phyloP scores from a whole-genome alignment of 2,888 invertebrate species.

The Gonocerus acuteangulatus region DNA sequence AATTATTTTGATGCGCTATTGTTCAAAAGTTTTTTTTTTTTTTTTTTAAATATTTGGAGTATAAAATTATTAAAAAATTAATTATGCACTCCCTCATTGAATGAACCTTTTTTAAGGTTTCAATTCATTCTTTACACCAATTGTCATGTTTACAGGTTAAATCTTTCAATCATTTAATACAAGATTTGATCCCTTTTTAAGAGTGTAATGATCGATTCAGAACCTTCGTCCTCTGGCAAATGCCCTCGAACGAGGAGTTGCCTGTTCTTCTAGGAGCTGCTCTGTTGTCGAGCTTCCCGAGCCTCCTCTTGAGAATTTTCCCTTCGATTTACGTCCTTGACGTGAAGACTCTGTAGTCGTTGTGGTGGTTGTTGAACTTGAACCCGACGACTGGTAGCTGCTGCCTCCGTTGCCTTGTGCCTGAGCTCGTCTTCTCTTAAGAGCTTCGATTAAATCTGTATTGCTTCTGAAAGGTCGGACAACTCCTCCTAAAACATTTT shows the following conservation, averaged over 20 bases:
- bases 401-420: slow-evolving; percentile 25
- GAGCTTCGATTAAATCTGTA: slow-evolving; percentile 38
- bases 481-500: slow-evolving; percentile 31
- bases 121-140: too few relatives aligned
- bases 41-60: too few relatives aligned
- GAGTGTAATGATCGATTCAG: neutral
- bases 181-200: too few relatives aligned
- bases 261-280: slow-evolving; percentile 28
- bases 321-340: slow-evolving; percentile 21
- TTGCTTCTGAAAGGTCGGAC: slow-evolving; percentile 39
- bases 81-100: too few relatives aligned
- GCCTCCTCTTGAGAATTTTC: slow-evolving; percentile 28
- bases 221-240: slow-evolving; percentile 34
- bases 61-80: too few relatives aligned
- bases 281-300: slow-evolving; percentile 17
- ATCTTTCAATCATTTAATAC: too few relatives aligned
- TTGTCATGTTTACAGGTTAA: too few relatives aligned
- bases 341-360: slow-evolving; percentile 14
- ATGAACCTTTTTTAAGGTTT: too few relatives aligned
- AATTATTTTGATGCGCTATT: too few relatives aligned
- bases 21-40: too few relatives aligned
- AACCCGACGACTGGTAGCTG: slow-evolving; percentile 4
- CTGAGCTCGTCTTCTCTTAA: slow-evolving; percentile 37
- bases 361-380: slow-evolving; percentile 24
- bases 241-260: slow-evolving; percentile 27